Conservation (phyloP, 1,140 invertebrate species). For the Aricia agestis region DNA sequence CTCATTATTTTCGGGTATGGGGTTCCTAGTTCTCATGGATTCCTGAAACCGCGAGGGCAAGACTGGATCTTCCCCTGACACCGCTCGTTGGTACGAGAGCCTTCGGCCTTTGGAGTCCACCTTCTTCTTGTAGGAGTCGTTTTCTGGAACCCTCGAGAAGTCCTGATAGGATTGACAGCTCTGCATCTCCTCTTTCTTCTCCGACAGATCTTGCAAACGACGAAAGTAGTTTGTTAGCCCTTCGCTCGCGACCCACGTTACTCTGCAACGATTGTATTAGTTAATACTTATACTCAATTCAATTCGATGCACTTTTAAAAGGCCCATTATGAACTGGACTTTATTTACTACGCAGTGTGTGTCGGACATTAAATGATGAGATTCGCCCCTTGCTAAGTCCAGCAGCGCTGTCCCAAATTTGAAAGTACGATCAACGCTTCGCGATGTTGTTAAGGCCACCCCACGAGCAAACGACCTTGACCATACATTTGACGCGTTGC, state of each 20-base stretch:
- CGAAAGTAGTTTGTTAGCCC: slow-evolving; percentile 54
- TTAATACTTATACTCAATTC: background rate
- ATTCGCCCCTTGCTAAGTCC: no score
- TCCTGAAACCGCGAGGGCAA: slow-evolving; percentile 41
- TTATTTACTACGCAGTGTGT: no score
- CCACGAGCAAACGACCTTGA: no score
- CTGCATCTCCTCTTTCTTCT: slow-evolving; percentile 46
- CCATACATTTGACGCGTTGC: no score
- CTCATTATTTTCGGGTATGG: slow-evolving; percentile 46
- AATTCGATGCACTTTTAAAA: no score
- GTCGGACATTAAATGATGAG: no score
- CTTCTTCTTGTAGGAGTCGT: slow-evolving; percentile 34
- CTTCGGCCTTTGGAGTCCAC: slow-evolving; percentile 48
- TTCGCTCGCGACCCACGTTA: slow-evolving; percentile 63
- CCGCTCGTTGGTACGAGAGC: slow-evolving; percentile 59
- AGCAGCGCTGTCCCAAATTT: no score
- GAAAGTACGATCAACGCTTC: no score
- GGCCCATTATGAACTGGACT: no score
- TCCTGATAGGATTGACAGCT: slow-evolving; percentile 52
- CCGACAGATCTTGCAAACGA: slow-evolving; percentile 47
- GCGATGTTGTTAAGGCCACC: no score
- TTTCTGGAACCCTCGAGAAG: slow-evolving; percentile 47
- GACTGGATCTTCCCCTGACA: slow-evolving; percentile 59
- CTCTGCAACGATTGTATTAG: slow-evolving; percentile 36
- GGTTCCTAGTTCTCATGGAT: slow-evolving; percentile 38